Evolutionary conservation across 2,888 invertebrate species (phyloP).

Genomic region (Gryllus longicercus): DNA sequence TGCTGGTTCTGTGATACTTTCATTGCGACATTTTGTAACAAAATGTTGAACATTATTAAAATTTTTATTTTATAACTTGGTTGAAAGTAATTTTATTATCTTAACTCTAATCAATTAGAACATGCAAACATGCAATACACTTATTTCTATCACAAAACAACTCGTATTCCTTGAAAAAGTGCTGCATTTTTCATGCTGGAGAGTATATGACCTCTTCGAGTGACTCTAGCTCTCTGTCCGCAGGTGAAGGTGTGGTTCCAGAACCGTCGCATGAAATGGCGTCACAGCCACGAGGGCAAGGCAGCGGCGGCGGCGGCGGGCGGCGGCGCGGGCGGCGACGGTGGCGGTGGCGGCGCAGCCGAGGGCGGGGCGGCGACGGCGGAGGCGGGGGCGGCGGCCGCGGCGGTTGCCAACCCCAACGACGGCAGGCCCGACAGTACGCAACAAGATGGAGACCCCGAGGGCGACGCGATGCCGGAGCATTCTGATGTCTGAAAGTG

Average conservation of each 20-base stretch:
- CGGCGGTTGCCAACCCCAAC: not conserved
- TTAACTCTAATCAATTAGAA: too few species aligned
- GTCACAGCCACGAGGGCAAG: slow-evolving; percentile 65
- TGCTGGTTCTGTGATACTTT: too few species aligned
- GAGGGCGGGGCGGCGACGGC: slow-evolving; percentile 44
- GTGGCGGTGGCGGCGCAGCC: slow-evolving; percentile 35
- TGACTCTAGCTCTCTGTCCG: slow-evolving; percentile 18
- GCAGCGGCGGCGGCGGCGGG: slow-evolving; percentile 39
- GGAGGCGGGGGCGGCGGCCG: slow-evolving; percentile 26
- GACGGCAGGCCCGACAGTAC: not conserved
- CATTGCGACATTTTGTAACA: too few species aligned
- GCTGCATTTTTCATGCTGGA: too few species aligned
- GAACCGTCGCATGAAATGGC: slow-evolving; percentile 86
- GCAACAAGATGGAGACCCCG: not conserved
- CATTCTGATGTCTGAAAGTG: not conserved
- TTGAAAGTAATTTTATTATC: too few species aligned
- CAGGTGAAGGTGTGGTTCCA: slow-evolving; percentile 94
- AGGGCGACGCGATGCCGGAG: not conserved
- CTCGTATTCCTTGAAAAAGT: too few species aligned
- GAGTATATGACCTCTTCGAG: too few species aligned
- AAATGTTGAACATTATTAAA: too few species aligned
- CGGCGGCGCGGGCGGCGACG: slow-evolving; percentile 58
- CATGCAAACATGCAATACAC: too few species aligned
- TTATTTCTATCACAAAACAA: too few species aligned
- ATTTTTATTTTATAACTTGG: too few species aligned